Evolutionary conservation across 2,888 invertebrate genomes (phyloP).

Genomic region (Euclidia mi): DNA sequence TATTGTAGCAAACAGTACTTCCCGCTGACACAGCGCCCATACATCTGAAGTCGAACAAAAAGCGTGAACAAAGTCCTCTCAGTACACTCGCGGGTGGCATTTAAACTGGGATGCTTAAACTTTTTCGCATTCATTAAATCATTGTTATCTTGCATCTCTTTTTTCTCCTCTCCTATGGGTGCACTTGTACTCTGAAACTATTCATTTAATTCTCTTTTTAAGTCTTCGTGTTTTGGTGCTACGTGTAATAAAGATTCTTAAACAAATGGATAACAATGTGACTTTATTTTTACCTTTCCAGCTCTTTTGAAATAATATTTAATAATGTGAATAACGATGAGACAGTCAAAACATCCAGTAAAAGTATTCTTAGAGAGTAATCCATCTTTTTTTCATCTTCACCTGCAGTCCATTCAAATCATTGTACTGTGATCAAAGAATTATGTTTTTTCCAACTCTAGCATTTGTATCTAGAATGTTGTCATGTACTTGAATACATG

Average conservation of each 20-base stretch:
- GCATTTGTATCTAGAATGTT: too few species aligned
- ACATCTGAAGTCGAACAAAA: constrained; percentile 45
- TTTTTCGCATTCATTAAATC: constrained; percentile 78
- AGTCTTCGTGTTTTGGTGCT: constrained; percentile 38
- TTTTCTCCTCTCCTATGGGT: constrained; percentile 56
- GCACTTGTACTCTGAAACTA: constrained; percentile 58
- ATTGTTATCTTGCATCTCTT: constrained; percentile 74
- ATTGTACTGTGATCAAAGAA: too few species aligned
- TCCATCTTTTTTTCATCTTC: too few species aligned
- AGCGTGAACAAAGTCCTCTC: constrained; percentile 53
- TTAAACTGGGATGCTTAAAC: constrained; percentile 65
- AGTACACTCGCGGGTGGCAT: constrained; percentile 67
- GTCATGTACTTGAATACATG: too few species aligned
- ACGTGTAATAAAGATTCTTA: constrained; percentile 9
- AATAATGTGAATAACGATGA: too few species aligned
- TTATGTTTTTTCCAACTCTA: too few species aligned
- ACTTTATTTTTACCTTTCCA: background rate
- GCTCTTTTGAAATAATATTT: too few species aligned
- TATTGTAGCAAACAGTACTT: too few species aligned
- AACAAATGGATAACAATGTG: background rate
- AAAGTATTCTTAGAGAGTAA: too few species aligned
- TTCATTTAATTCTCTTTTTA: constrained; percentile 49
- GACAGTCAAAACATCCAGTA: too few species aligned
- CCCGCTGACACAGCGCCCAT: constrained; percentile 33
- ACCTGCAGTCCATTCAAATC: too few species aligned